phyloP scores from a whole-genome alignment of 2,888 invertebrate species.

The Cerastis rubricosa region DNA sequence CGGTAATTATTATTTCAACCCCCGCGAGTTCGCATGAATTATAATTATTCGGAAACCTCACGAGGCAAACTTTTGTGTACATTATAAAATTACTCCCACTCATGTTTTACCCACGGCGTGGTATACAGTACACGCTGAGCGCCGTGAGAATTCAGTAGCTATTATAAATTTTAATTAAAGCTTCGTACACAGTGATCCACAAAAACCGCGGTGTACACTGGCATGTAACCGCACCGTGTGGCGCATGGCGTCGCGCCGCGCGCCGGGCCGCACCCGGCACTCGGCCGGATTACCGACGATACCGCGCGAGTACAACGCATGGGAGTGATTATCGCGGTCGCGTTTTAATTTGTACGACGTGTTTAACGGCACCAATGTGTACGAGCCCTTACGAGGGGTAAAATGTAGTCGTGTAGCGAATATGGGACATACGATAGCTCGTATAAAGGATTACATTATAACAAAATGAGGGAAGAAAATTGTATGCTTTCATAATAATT shows the following conservation, averaged over 20 bases:
- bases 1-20: constrained; percentile 51
- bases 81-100: constrained; percentile 66
- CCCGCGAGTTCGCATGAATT: constrained; percentile 53
- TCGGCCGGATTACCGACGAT: constrained; percentile 64
- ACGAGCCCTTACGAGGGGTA: constrained; percentile 67
- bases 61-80: constrained; percentile 62
- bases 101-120: constrained; percentile 55
- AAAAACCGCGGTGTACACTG: constrained; percentile 68
- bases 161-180: constrained; percentile 73
- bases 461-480: constrained; percentile 65
- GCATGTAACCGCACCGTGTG: constrained; percentile 70
- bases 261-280: constrained; percentile 58
- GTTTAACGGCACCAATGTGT: constrained; percentile 78
- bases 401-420: constrained; percentile 50
- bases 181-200: constrained; percentile 69
- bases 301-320: constrained; percentile 70
- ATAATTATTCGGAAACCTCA: constrained; percentile 61
- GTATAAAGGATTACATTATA: constrained; percentile 66
- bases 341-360: constrained; percentile 88
- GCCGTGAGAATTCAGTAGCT: constrained; percentile 69
- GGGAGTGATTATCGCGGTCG: constrained; percentile 83
- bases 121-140: constrained; percentile 53
- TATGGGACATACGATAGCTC: constrained; percentile 65
- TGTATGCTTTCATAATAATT: constrained; percentile 52
- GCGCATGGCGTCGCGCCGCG: constrained; percentile 42